Evolutionary conservation across 2,113 vertebrate species (phyloP).

Genomic region (Aramus guarauna): DNA sequence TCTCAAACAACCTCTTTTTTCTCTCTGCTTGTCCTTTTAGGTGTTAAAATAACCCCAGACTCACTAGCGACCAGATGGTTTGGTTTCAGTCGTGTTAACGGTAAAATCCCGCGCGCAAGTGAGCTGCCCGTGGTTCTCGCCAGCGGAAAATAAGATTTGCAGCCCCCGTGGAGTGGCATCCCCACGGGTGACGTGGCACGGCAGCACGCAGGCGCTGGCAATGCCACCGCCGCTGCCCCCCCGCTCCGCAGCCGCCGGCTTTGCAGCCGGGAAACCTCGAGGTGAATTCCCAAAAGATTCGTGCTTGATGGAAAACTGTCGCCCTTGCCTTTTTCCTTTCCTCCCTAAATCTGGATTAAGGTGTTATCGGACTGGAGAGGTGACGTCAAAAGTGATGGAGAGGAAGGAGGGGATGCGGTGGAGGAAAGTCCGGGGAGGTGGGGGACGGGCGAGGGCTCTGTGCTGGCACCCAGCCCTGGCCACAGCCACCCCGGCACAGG

Average conservation of each 20-base stretch:
- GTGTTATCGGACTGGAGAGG: neutral
- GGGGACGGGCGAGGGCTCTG: accelerated
- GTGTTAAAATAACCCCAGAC: neutral
- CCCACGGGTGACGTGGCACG: neutral
- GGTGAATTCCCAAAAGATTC: neutral
- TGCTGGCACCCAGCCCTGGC: neutral
- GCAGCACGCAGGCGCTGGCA: neutral
- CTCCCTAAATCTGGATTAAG: neutral
- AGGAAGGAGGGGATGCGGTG: neutral
- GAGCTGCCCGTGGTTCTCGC: neutral
- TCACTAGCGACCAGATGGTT: neutral
- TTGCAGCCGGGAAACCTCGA: neutral
- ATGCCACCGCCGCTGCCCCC: neutral
- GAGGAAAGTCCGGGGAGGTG: neutral
- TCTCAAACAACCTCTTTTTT: neutral
- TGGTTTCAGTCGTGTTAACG: neutral
- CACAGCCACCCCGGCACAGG: neutral
- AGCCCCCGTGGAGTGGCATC: neutral
- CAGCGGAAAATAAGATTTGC: neutral
- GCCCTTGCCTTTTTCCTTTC: neutral
- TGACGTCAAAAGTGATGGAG: neutral
- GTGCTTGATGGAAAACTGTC: neutral
- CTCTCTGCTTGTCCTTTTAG: neutral
- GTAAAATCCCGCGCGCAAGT: neutral
- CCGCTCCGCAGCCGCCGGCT: accelerated